Evolutionary conservation across 2,888 invertebrate genomes (phyloP), one percentile per base, ranked within the genome.

Genomic region (Drosophila subsilvestris): DNA sequence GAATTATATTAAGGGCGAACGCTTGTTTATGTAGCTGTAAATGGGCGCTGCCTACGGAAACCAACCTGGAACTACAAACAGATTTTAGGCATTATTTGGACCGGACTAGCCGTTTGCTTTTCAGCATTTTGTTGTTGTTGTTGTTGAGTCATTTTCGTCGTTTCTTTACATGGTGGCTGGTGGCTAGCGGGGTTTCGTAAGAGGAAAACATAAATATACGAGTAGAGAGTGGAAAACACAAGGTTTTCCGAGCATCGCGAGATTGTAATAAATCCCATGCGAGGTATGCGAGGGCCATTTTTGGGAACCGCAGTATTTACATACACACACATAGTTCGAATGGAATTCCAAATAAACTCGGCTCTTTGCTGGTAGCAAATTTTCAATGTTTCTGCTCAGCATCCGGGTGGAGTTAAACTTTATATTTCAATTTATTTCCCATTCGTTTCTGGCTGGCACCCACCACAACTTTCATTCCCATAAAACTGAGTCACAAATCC

Each of bases 1-100:
- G 76, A 89, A 70, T 89, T 79, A 43, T 66, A 74, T 65, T 58
- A 56, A 50, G 51, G 45, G 17, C 4, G 12, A 69, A 48, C 57
- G 43, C 53, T 61, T 76, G 54, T 67, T 65, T 63, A 62, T 63
- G 51, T 75, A 50, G 60, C 63, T 68, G 57, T 68, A 67, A 79
- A 79, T 78, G 65, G 75, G 49, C 27, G 32, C 32, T 32, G 32
- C 27, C 54, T 63, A 53, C 55, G 51, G 48, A 62, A 61, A 47
- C 48, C 65, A 61, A 47, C 48, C 65, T 70, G 48, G 29, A 57
- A 53, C 49, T 48, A 50, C 48, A 66, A 53, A 62, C 49, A 65
- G 55, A 56, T 18, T 49, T 22, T 25, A 53, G 47, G 47, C 67
- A 37, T 37, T 43, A n/a, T 27, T 27, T 27, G 27, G 27, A 22